Evolutionary conservation across 2,797 vertebrate genomes (phyloP).

Genomic region (Amazonetta brasiliensis): DNA sequence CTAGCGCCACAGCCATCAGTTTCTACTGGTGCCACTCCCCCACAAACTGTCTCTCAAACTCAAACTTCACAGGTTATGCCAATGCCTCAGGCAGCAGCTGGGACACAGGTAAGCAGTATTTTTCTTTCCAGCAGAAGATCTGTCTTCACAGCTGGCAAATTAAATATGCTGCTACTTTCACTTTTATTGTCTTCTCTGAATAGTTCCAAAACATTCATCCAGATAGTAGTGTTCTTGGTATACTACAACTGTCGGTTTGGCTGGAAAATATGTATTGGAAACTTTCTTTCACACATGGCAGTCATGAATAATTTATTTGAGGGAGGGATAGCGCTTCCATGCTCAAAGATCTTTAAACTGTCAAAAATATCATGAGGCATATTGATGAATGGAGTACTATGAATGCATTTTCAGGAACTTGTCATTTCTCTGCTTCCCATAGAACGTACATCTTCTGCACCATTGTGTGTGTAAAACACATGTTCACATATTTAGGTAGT

Average conservation of each 20-base stretch:
- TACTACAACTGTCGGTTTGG: not conserved
- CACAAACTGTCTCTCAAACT: conserved; percentile 75
- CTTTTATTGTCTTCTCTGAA: conserved; percentile 48
- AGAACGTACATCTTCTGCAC: not conserved
- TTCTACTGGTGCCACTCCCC: conserved; percentile 67
- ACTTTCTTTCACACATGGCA: not conserved
- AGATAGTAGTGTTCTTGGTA: not conserved
- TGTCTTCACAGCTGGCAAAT: conserved; percentile 18
- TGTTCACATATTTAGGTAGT: not conserved
- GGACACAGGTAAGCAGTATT: conserved; percentile 86
- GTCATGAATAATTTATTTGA: not conserved
- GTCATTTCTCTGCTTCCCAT: conserved; percentile 25
- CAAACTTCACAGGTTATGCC: conserved; percentile 72
- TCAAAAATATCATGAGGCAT: not conserved
- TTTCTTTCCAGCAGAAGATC: not conserved
- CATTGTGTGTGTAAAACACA: conserved; percentile 20
- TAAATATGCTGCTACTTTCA: conserved; percentile 22
- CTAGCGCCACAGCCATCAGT: conserved; percentile 75
- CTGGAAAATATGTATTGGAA: not conserved
- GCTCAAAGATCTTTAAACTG: not conserved
- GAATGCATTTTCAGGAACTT: conserved; percentile 10
- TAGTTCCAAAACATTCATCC: conserved; percentile 13
- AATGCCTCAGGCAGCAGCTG: conserved; percentile 80
- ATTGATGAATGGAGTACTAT: not conserved
- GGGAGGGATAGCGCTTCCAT: not conserved